These are phyloP conservation scores for Syrphus vitripennis DNA, from an alignment of 2,888 invertebrate species.

Conservation along the genomic window DNA sequence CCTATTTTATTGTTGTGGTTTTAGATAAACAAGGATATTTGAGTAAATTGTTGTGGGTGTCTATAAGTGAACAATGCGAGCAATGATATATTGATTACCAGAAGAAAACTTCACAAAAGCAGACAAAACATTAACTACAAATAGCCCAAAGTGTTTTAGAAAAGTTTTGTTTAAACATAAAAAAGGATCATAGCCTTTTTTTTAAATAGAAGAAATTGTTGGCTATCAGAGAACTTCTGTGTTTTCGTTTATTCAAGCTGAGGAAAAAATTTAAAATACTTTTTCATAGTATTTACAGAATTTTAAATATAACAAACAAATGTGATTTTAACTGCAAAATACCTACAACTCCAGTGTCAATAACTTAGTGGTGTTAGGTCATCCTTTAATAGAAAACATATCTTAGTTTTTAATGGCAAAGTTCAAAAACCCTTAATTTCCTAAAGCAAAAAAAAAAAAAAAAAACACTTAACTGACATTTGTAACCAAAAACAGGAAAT, in stretches of 20 bases:
- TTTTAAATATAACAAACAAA: too few relatives aligned
- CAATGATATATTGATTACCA: neutral
- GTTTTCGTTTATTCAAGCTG: too few relatives aligned
- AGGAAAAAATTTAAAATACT: too few relatives aligned
- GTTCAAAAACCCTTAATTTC: neutral
- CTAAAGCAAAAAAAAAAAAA: too few relatives aligned
- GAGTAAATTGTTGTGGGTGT: conserved; percentile 1
- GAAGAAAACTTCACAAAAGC: neutral
- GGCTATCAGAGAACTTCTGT: too few relatives aligned
- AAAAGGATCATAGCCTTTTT: neutral
- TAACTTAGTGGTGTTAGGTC: too few relatives aligned
- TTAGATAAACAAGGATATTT: conserved; percentile 22
- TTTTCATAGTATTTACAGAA: too few relatives aligned
- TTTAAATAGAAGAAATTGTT: too few relatives aligned
- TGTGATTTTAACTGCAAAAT: too few relatives aligned
- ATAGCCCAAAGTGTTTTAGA: neutral
- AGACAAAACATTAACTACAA: neutral
- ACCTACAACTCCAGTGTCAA: too few relatives aligned
- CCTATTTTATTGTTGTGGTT: neutral
- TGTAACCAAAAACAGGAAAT: neutral
- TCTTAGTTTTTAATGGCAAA: neutral
- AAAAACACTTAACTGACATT: neutral
- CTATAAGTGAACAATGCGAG: neutral
- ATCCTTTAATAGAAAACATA: neutral
- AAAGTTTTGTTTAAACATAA: neutral